These are phyloP conservation scores for Parazoanthus darwini DNA, from an alignment of 92 coral and sea anemone genomes.

Conservation along the genomic window DNA sequence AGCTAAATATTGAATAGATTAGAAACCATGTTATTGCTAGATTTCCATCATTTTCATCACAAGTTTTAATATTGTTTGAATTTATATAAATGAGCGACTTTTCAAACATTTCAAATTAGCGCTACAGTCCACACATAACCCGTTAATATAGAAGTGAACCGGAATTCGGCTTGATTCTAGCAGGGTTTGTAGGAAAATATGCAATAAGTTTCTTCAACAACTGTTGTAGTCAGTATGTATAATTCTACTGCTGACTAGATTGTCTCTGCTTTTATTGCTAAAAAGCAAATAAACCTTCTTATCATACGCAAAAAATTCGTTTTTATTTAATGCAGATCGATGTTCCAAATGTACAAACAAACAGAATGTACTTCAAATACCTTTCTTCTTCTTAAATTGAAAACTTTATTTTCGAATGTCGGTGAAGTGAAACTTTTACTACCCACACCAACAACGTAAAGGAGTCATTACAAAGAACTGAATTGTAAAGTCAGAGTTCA, in stretches of 20 bases:
- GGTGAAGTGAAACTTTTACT: not conserved
- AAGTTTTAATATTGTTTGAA: constrained; percentile 28
- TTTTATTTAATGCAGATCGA: not conserved
- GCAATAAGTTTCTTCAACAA: not conserved
- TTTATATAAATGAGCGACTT: constrained; percentile 9
- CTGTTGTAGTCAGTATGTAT: not conserved
- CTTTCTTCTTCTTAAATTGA: not conserved
- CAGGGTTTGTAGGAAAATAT: not conserved
- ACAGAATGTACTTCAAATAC: not conserved
- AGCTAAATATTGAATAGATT: constrained; percentile 24
- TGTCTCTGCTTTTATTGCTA: not conserved
- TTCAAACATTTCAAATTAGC: not conserved
- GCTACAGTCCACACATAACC: not conserved
- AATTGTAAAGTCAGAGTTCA: not conserved
- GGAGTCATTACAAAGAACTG: not conserved
- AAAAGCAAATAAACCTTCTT: not conserved
- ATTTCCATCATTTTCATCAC: constrained; percentile 19
- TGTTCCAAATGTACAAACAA: not conserved
- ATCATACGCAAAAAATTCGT: not conserved
- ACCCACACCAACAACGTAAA: not conserved
- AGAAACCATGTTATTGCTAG: constrained; percentile 20
- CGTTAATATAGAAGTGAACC: not conserved
- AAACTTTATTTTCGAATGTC: not conserved
- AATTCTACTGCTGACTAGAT: not conserved
- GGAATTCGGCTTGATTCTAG: not conserved